These are phyloP conservation scores for Hemistola chrysoprasaria DNA, from an alignment of 2,888 invertebrate genomes.

Conservation along the genomic window DNA sequence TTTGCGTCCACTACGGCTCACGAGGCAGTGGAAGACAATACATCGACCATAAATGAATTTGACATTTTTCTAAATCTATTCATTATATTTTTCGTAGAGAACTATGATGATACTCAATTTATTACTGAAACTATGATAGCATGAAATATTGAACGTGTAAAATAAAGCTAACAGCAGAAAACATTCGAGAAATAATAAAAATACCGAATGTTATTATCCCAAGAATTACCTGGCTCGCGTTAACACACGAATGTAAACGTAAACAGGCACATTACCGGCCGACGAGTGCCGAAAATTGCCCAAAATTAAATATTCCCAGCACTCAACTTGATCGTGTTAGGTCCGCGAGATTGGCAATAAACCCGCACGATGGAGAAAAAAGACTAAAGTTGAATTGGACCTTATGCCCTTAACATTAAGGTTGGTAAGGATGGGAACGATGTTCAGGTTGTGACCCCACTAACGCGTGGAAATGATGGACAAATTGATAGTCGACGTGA, in stretches of 20 bases:
- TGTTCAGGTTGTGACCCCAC: constrained; percentile 23
- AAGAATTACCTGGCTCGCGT: no score
- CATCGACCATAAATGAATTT: no score
- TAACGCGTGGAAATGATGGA: constrained; percentile 54
- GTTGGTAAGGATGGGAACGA: constrained; percentile 4
- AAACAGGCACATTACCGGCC: constrained; percentile 35
- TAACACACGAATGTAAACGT: constrained; percentile 16
- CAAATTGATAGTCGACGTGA: constrained; percentile 52
- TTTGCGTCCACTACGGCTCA: no score
- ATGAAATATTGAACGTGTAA: no score
- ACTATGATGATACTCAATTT: no score
- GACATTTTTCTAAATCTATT: no score
- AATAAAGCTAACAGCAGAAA: neutral
- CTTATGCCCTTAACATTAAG: neutral
- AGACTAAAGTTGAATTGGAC: constrained; percentile 15
- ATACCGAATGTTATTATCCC: no score
- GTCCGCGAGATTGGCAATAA: constrained; percentile 74
- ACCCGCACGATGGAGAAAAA: constrained; percentile 36
- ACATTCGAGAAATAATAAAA: no score
- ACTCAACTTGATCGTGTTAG: constrained; percentile 76
- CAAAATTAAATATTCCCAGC: constrained; percentile 71
- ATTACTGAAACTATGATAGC: no score
- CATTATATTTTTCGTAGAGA: no score
- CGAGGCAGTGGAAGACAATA: no score
- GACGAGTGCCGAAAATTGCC: constrained; percentile 53